Evolutionary conservation across 1,140 invertebrate species (phyloP), one percentile per base, ranked within the genome.

Genomic region (Zaprionus camerounensis): DNA sequence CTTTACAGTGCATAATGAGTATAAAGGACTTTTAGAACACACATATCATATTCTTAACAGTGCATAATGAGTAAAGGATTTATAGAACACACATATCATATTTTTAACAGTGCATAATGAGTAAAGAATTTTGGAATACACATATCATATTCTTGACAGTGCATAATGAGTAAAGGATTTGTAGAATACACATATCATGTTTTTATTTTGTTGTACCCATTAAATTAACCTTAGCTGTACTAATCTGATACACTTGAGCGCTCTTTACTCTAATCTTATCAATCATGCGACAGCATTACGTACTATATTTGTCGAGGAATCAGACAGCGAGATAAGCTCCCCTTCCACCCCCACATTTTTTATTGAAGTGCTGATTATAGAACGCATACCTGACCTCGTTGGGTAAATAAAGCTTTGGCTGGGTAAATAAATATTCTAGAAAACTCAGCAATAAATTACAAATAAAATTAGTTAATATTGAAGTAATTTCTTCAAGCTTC

Each of bases 291-390:
- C 20, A 51, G 24, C 20, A 51, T 51, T 51, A 51, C 12, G 46
- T 51, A 5, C 46, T 51, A 51, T 51, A 51, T 51, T 51, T 51
- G 46, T 51, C 11, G 46, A 24, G 46, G 46, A 51, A 51, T 51
- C 46, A 51, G 46, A 24, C 46, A 51, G 46, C 4, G 3, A 24
- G 46, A 51, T 51, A 51, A 51, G 46, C 20, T 12, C 2, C 20
- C 22, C 6, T 9, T 11, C 3, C 41, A 15, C 20, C 12, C 2
- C 11, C 11, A 5, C 41, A 2, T 46, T 46, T 3, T 38, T 46
- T 46, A 24, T 51, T 51, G 3, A 51, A 51, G 46, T 51, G 46
- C 46, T 51, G 46, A 51, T 51, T 51, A 51, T 12, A 22, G n/a
- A n/a, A 20, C 9, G 7, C 11, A 51, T 51, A 24, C 46, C 46